phyloP scores from a whole-genome alignment of 2,113 vertebrate species.

The Epinephelus fuscoguttatus region DNA sequence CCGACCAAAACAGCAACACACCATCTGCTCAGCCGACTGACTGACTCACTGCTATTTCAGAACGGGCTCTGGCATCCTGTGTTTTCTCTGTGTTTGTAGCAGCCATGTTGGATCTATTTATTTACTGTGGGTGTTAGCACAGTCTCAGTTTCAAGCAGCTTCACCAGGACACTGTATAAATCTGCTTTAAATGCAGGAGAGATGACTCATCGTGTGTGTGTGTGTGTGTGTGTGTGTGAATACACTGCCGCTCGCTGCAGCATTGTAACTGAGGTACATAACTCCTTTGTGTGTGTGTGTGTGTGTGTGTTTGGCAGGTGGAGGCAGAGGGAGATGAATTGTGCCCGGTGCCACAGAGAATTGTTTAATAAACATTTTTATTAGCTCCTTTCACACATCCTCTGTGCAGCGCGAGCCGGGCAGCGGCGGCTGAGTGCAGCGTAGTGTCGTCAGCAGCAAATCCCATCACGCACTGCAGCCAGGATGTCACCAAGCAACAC shows the following conservation, averaged over 20 bases:
- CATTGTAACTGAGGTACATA: not conserved
- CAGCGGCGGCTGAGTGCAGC: not conserved
- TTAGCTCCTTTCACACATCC: constrained; percentile 53
- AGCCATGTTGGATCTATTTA: constrained; percentile 30
- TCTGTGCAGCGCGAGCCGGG: not conserved
- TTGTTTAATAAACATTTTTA: constrained; percentile 74
- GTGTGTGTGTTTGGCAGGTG: constrained; percentile 47
- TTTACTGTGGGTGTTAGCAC: constrained; percentile 40
- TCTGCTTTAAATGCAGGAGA: constrained; percentile 61
- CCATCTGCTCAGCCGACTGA: constrained; percentile 35
- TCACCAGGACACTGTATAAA: constrained; percentile 41
- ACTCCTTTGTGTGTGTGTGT: not conserved
- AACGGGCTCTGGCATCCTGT: not conserved
- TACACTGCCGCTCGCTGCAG: constrained; percentile 13
- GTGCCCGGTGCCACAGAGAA: constrained; percentile 41
- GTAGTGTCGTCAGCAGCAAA: constrained; percentile 14
- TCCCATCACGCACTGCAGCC: constrained; percentile 42
- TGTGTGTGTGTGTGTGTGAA: constrained; percentile 22
- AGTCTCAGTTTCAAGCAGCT: constrained; percentile 39
- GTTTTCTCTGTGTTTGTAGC: not conserved
- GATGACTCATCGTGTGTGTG: constrained; percentile 50
- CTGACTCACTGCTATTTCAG: constrained; percentile 15
- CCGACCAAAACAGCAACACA: constrained; percentile 21
- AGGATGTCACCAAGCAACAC: constrained; percentile 3
- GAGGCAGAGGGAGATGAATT: constrained; percentile 62